Evolutionary conservation across 2,888 invertebrate genomes (phyloP), one percentile per base, ranked within the genome.

Genomic region (Byasa hedistus): DNA sequence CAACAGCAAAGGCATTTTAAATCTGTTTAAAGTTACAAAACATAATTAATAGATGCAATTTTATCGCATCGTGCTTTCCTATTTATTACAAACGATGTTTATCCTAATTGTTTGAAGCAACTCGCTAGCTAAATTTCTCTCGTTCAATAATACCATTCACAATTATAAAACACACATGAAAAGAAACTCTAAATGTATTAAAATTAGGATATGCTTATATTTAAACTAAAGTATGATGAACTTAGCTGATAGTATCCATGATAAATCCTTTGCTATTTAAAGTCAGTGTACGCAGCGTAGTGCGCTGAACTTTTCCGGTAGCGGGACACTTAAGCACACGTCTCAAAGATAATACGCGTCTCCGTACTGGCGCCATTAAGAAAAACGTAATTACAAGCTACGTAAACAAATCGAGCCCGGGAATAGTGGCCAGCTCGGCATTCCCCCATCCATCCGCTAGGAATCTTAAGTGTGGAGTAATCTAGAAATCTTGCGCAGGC

Each of bases 391-490:
- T 83, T 83, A 81, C 79, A 69, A 72, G 73, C 70, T 75, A 76
- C 76, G 78, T 81, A 83, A 80, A 86, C 82, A 84, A 85, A 87
- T 83, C 77, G 80, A 73, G 73, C 72, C 72, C 74, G 76, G 77
- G 82, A 80, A 81, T 78, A 73, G 70, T 68, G 76, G 74, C 73
- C 73, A 72, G 73, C 73, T 69, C 70, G 76, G 78, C 76, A 80
- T 83, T 74, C 73, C 73, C 74, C 71, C 70, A 71, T 73, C 73
- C 72, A 72, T 70, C 81, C 80, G 81, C 78, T 82, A 83, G 80
- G 84, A 87, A 87, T 89, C 74, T 84, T 82, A 86, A 87, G 84
- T 83, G 80, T 78, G 77, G 75, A 77, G 81, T 78, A 83, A 84
- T 86, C 81, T 81, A 77, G 78, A 73, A 76, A 80, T 78, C 76